A percentile compares a stretch with the other conserved stretches of the same genome.
These are phyloP conservation scores for Thamnophis sirtalis DNA, from an alignment of 2,113 vertebrate species.

Conservation along the genomic window DNA sequence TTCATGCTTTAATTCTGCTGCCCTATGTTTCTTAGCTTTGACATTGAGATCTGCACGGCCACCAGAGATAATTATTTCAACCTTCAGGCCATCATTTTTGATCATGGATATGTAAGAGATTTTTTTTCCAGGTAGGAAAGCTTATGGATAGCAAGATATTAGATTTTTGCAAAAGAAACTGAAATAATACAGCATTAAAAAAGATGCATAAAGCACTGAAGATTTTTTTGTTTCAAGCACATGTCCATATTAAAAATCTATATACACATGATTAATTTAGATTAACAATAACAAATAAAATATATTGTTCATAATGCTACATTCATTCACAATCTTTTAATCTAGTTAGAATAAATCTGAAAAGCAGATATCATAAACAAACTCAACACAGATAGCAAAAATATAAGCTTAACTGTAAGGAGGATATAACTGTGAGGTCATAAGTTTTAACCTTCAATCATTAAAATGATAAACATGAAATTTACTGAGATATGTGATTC, in stretches of 20 bases:
- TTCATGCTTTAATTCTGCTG: constrained; percentile 83
- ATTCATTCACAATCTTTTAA: constrained; percentile 22
- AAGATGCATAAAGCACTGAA: constrained; percentile 43
- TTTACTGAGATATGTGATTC: not conserved
- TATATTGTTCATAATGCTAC: not conserved
- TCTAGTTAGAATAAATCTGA: constrained; percentile 24
- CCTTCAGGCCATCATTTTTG: constrained; percentile 87
- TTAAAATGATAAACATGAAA: not conserved
- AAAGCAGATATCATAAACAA: not conserved
- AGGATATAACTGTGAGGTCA: not conserved
- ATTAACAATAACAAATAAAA: not conserved
- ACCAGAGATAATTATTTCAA: constrained; percentile 88
- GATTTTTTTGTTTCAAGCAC: constrained; percentile 29
- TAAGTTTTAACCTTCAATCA: not conserved
- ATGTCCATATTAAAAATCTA: constrained; percentile 7
- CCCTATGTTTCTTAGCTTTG: constrained; percentile 81
- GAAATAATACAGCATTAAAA: constrained; percentile 61
- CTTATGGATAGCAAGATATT: constrained; percentile 66
- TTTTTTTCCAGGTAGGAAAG: constrained; percentile 62
- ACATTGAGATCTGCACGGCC: constrained; percentile 83
- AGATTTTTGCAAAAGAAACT: constrained; percentile 57
- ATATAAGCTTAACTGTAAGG: not conserved
- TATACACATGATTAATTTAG: not conserved
- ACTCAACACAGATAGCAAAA: not conserved
- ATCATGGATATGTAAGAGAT: constrained; percentile 81